phyloP scores from a whole-genome alignment of 2,797 vertebrate species.

The Pangasius krempfi region DNA sequence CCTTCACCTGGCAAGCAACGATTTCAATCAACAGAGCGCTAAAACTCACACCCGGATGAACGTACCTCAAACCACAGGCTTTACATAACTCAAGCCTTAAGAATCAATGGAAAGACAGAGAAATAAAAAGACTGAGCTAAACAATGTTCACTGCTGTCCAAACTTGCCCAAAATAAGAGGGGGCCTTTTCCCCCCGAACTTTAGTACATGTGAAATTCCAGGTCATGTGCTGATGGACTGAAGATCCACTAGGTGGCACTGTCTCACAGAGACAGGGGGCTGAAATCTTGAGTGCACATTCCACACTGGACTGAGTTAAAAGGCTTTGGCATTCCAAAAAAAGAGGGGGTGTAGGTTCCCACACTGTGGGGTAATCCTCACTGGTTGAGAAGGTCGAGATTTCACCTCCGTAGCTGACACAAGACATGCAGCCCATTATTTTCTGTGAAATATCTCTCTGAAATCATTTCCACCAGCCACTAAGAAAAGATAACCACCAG shows the following conservation, averaged over 20 bases:
- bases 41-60: neutral
- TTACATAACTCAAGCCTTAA: neutral
- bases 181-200: neutral
- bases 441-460: neutral
- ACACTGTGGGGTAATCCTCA: conserved; percentile 34
- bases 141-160: neutral
- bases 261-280: conserved; percentile 9
- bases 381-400: neutral
- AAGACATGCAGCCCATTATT: conserved; percentile 10
- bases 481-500: neutral
- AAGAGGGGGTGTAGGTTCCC: conserved; percentile 15
- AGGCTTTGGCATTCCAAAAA: conserved; percentile 49
- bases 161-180: neutral
- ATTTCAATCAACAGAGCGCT: conserved; percentile 62
- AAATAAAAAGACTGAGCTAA: neutral
- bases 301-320: conserved; percentile 47
- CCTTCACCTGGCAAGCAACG: conserved; percentile 64
- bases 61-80: neutral
- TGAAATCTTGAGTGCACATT: conserved; percentile 39
- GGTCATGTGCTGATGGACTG: neutral
- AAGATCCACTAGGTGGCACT: conserved; percentile 40
- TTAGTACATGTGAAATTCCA: conserved; percentile 13
- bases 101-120: neutral
- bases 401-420: conserved; percentile 7
- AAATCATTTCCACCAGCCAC: neutral